phyloP scores from a whole-genome alignment of 2,113 vertebrate genomes.

The Glareola pratincola region DNA sequence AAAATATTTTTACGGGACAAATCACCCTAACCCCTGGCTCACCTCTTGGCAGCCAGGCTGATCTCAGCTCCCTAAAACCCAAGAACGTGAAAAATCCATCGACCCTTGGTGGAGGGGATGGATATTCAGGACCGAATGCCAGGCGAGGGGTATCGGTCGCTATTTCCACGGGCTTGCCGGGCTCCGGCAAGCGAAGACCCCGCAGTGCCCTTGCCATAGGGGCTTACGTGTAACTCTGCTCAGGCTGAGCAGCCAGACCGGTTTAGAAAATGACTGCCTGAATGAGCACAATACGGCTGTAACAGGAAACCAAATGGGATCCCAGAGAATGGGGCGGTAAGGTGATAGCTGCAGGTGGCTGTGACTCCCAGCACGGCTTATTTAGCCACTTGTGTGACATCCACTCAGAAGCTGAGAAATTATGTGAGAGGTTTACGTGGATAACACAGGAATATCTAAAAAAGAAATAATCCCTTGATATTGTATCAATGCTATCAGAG shows the following conservation, averaged over 20 bases:
- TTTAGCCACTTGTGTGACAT: neutral
- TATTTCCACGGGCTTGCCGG: neutral
- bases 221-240: neutral
- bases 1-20: neutral
- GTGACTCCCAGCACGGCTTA: neutral
- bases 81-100: neutral
- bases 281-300: neutral
- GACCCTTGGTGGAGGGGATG: neutral
- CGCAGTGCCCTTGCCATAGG: neutral
- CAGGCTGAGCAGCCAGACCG: neutral
- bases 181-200: neutral
- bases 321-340: neutral
- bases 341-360: neutral
- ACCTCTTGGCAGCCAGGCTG: neutral
- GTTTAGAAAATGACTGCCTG: constrained; percentile 8
- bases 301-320: neutral
- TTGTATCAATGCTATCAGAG: neutral
- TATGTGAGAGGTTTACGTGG: neutral
- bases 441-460: neutral
- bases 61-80: neutral
- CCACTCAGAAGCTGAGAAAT: neutral
- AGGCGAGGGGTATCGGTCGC: neutral
- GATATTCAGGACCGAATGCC: neutral
- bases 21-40: neutral
- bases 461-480: neutral